Conservation (phyloP, 2,113 vertebrate genomes). For the Agelaius phoeniceus region DNA sequence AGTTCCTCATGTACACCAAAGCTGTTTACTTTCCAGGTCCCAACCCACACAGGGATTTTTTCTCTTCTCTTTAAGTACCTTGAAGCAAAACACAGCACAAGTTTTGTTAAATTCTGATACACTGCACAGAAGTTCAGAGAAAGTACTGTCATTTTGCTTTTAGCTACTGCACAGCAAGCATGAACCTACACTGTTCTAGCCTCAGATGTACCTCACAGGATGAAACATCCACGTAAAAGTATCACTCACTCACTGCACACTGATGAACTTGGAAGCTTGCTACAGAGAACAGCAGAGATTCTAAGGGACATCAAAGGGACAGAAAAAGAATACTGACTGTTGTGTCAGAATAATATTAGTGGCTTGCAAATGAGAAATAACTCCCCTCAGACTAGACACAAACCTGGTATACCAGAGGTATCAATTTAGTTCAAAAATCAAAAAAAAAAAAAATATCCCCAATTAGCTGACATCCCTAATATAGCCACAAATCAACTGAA, state of each 20-base stretch:
- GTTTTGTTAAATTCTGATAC: not conserved
- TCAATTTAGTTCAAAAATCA: not conserved
- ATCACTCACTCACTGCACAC: not conserved
- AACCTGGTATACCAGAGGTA: not conserved
- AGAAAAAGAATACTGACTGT: not conserved
- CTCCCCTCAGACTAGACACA: not conserved
- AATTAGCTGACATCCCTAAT: not conserved
- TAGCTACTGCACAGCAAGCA: not conserved
- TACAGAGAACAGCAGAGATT: not conserved
- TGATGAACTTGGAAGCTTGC: not conserved
- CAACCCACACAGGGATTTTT: not conserved
- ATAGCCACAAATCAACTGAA: not conserved
- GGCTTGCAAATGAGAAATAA: not conserved
- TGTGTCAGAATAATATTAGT: not conserved
- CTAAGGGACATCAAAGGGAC: not conserved
- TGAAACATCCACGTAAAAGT: not conserved
- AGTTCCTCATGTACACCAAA: not conserved
- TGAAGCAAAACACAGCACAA: not conserved
- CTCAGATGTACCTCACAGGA: not conserved
- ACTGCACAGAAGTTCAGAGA: not conserved
- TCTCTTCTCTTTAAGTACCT: not conserved
- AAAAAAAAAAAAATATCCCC: not conserved
- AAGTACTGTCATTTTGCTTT: not conserved
- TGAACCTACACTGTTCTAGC: not conserved
- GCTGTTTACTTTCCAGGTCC: not conserved